Evolutionary conservation across 2,797 vertebrate species (phyloP).

Genomic region (Betta splendens): DNA sequence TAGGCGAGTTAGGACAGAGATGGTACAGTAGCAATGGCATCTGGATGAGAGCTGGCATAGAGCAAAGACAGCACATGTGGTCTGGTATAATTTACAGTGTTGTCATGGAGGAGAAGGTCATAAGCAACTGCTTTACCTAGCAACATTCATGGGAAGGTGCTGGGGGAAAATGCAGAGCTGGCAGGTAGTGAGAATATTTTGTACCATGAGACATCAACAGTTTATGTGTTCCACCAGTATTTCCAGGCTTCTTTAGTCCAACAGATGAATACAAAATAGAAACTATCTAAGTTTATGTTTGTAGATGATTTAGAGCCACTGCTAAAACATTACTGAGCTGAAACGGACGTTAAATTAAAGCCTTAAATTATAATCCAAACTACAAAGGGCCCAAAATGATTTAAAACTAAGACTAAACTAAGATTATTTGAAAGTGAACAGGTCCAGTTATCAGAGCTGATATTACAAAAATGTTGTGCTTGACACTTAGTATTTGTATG

Average conservation of each 20-base stretch:
- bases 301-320: slow-evolving; percentile 50
- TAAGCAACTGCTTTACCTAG: slow-evolving; percentile 77
- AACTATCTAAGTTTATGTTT: slow-evolving; percentile 67
- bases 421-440: not conserved
- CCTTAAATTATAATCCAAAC: slow-evolving; percentile 16
- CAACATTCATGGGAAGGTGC: slow-evolving; percentile 74
- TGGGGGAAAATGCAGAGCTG: slow-evolving; percentile 73
- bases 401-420: not conserved
- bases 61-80: slow-evolving; percentile 71
- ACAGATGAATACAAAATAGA: slow-evolving; percentile 58
- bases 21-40: slow-evolving; percentile 62
- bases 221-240: slow-evolving; percentile 73
- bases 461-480: not conserved
- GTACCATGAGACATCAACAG: slow-evolving; percentile 77
- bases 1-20: slow-evolving; percentile 31
- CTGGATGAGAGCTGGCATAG: slow-evolving; percentile 70
- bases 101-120: slow-evolving; percentile 72
- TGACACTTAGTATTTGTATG: too few relatives aligned
- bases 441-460: not conserved
- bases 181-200: slow-evolving; percentile 73
- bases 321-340: slow-evolving; percentile 31
- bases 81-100: slow-evolving; percentile 77
- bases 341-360: slow-evolving; percentile 23
- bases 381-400: not conserved
- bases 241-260: slow-evolving; percentile 68